Base-by-base conservation (phyloP, 2,888 invertebrate species). In the Lymantria monacha region DNA sequence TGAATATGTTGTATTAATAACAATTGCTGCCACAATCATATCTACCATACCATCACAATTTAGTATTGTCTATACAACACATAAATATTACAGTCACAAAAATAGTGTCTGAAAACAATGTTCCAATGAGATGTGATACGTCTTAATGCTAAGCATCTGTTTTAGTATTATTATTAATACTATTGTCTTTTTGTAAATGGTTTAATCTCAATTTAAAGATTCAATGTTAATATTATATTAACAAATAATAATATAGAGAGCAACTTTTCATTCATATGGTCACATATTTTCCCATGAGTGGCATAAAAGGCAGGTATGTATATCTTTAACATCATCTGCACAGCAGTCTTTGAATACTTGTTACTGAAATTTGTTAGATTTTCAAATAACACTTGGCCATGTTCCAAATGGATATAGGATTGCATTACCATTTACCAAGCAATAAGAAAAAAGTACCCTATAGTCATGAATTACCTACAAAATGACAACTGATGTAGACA, bases 61-160 rank as follows among this genome's bases (percentile, higher is more conserved):
- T 30, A 31, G 43, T 45, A 42, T 42, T 44, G 48, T 47, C 48
- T 38, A n/a, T n/a, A 42, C n/a, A 37, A 22, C 15, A 30, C 46
- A 13, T 30, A 37, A 30, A 40, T 11, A 38, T 38, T 36, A 22
- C 30, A 5, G 44, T 48, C 51, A 53, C 51, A 57, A 49, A 49
- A 52, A 50, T 49, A 49, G 42, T 14, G 31, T 43, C 22, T 22
- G 22, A 22, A 22, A 22, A n/a, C n/a, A 30, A 22, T 13, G 9
- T 42, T 9, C 43, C 30, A 44, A 47, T 30, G 36, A 44, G 51
- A 49, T 48, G 51, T 49, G 48, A 51, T 36, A 44, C 14, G 47
- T 44, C 44, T 11, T 9, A 33, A 37, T 48, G 48, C 31, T 48
- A 44, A 44, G 33, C 43, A 44, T 49, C 42, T 42, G 15, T 41